Evolutionary conservation across 1,140 invertebrate genomes (phyloP).

Genomic region (Stenopsyche tienmushanensis): DNA sequence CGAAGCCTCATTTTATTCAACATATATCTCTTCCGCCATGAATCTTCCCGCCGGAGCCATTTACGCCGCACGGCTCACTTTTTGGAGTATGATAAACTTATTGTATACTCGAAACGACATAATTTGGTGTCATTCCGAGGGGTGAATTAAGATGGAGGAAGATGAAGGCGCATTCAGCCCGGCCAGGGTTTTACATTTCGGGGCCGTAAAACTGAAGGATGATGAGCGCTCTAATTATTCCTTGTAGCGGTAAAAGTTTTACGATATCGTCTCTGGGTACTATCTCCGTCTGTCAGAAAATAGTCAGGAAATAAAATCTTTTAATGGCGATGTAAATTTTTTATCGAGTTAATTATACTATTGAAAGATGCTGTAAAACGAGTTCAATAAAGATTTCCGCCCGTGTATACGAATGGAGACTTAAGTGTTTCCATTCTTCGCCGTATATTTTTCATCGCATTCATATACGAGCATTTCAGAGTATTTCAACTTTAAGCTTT

Average conservation of each 20-base stretch:
- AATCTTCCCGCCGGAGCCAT: background rate
- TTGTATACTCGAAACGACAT: background rate
- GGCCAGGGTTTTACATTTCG: background rate
- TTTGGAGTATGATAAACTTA: background rate
- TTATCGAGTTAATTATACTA: no score
- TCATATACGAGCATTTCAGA: no score
- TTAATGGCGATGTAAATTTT: constrained; percentile 15
- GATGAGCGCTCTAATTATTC: constrained; percentile 11
- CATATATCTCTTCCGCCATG: background rate
- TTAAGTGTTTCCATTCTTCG: no score
- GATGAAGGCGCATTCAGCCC: background rate
- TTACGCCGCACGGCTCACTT: no score
- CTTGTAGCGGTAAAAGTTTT: constrained; percentile 13
- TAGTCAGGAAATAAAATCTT: constrained; percentile 18
- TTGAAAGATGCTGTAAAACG: no score
- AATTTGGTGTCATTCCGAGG: background rate
- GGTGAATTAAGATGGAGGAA: no score
- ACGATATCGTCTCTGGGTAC: constrained; percentile 1
- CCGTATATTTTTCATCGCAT: no score
- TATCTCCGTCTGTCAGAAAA: constrained; percentile 1
- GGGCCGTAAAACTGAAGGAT: background rate
- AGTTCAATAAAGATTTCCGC: no score
- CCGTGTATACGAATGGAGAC: no score
- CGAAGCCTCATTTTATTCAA: background rate
- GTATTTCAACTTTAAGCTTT: no score